phyloP scores from a whole-genome alignment of 2,797 vertebrate genomes.

The Sebastes goodei region DNA sequence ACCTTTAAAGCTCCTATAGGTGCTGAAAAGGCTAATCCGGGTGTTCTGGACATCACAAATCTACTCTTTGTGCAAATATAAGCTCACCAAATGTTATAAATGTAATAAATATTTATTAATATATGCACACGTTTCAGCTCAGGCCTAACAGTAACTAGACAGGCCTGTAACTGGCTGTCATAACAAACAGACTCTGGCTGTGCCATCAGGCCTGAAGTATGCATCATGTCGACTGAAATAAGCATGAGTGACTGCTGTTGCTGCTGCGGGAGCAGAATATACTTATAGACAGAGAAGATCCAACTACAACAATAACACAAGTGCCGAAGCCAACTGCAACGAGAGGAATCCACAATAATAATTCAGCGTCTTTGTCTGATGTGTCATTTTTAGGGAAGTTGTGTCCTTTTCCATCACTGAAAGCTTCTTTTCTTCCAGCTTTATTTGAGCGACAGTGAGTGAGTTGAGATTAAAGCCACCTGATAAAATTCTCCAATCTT shows the following conservation, averaged over 20 bases:
- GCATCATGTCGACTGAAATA: constrained; percentile 57
- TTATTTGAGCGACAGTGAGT: background rate
- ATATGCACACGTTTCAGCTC: constrained; percentile 13
- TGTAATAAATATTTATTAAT: constrained; percentile 44
- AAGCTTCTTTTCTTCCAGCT: background rate
- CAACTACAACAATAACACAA: constrained; percentile 59
- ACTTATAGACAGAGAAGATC: constrained; percentile 58
- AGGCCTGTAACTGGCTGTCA: constrained; percentile 24
- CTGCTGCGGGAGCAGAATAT: constrained; percentile 58
- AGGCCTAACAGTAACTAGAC: constrained; percentile 51
- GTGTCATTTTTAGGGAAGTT: background rate
- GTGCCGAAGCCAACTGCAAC: constrained; percentile 27
- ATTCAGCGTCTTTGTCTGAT: background rate
- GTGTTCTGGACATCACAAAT: background rate
- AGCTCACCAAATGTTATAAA: constrained; percentile 15
- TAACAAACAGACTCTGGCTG: constrained; percentile 33
- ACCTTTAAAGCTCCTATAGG: background rate
- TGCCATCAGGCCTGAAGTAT: constrained; percentile 43
- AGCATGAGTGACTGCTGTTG: constrained; percentile 61
- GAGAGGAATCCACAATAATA: background rate
- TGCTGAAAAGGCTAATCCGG: background rate
- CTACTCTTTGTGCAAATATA: constrained; percentile 5
- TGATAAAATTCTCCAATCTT: background rate
- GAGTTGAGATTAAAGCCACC: background rate
- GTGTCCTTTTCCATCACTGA: background rate